Evolutionary conservation across 1,140 invertebrate genomes (phyloP), one percentile per base, ranked within the genome.

Genomic region (Cydia splendana): DNA sequence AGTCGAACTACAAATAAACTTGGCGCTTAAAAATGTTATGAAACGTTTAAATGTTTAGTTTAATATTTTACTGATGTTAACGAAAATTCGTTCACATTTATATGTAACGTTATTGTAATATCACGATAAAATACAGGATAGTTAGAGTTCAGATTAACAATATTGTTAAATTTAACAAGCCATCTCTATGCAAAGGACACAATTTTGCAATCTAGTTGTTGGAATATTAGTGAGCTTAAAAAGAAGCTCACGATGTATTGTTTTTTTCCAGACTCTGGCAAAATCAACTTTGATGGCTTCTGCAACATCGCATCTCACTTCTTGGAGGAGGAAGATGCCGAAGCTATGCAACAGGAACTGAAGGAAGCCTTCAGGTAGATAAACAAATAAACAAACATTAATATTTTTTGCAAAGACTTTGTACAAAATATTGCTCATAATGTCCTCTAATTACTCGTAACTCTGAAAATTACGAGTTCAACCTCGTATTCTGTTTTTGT

Each of bases 211-310:
- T 15, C 45, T 15, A 48, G 45, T 48, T 4, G 10, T 48, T 48
- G 3, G 13, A 15, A 15, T 15, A 13, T 48, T 48, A 15, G 45
- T 15, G 45, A 13, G 2, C 12, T 15, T 15, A 48, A 48, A 48
- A 48, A 48, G 13, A 4, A 53, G 5, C n/a, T 53, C 6, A 53
- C 5, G 51, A n/a, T 0, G 6, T n/a, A 53, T 18, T 53, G 15
- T 53, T 53, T 53, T 78, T 76, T 82, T 82, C 57, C 79, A 96
- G 96, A 94, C 42, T 94, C 95, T 15, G 98, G 98, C 65, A 97
- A 98, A 93, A 96, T 99, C 45, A 98, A 98, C 87, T 99, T 99
- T 81, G 98, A 98, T 83, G 97, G 97, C 62, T 99, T 99, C 93
- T 97, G 97, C 84, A 96, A 95, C 82, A 97, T 99, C 79, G 97